Conservation (phyloP, 2,797 vertebrate genomes). For the Phoebastria nigripes region DNA sequence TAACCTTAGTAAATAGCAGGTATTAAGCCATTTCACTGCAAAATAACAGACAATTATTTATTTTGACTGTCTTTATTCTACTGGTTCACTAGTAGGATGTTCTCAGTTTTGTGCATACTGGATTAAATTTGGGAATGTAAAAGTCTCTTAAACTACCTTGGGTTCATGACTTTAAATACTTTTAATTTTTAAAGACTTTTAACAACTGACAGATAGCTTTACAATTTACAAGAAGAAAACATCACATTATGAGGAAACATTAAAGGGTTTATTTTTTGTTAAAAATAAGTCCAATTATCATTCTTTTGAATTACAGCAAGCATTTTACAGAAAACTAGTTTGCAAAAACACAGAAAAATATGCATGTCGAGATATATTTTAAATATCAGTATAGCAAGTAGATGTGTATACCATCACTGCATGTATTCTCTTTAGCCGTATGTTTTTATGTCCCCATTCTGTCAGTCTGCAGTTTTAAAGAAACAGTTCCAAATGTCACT, state of each 20-base stretch:
- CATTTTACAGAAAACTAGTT: background rate
- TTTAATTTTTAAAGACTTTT: background rate
- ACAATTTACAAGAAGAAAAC: background rate
- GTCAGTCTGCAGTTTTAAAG: slow-evolving; percentile 59
- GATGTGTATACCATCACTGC: background rate
- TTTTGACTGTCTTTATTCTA: background rate
- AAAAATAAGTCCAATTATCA: background rate
- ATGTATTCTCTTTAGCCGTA: slow-evolving; percentile 10
- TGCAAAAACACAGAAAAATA: background rate
- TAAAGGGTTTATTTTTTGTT: background rate
- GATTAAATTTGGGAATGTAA: background rate
- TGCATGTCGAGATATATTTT: background rate
- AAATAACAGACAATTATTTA: background rate
- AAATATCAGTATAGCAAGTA: background rate
- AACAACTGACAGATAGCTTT: background rate
- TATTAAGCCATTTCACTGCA: background rate
- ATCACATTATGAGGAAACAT: background rate
- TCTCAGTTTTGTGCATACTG: background rate
- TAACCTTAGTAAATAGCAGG: background rate
- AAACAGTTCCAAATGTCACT: slow-evolving; percentile 60
- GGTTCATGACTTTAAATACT: background rate
- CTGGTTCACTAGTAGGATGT: background rate
- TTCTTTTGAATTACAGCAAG: background rate
- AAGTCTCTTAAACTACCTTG: background rate
- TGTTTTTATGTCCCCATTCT: slow-evolving; percentile 68